phyloP scores from a whole-genome alignment of 2,888 invertebrate genomes.

The Limnephilus lunatus region DNA sequence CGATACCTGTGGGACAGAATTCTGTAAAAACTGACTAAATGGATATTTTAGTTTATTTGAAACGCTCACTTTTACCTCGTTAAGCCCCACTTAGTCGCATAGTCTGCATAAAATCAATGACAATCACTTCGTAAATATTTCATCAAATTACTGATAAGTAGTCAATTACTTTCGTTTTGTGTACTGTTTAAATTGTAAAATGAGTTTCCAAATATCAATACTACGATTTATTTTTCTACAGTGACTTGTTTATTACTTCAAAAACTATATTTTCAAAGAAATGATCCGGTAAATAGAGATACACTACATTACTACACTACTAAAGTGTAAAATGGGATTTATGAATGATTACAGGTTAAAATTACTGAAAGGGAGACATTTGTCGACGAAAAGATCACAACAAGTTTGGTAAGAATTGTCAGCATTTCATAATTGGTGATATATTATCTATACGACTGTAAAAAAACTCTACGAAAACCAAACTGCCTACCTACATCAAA shows the following conservation, averaged over 20 bases:
- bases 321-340: background rate
- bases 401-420: background rate
- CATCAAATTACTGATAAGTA: background rate
- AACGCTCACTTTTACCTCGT: conserved; percentile 54
- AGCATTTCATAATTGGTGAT: background rate
- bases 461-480: background rate
- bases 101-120: conserved; percentile 22
- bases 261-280: background rate
- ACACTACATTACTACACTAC: background rate
- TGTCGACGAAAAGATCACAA: background rate
- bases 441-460: background rate
- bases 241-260: background rate
- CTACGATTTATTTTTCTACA: background rate
- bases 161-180: background rate
- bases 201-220: background rate
- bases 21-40: conserved; percentile 27
- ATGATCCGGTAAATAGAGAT: background rate
- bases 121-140: conserved; percentile 36
- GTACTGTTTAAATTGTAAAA: background rate
- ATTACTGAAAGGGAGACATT: background rate
- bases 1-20: conserved; percentile 35
- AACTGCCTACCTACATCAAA: background rate
- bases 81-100: conserved; percentile 33
- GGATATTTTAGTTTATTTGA: conserved; percentile 48
- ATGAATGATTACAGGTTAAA: background rate